A percentile compares a stretch with the other conserved stretches of the same genome.
Conservation (phyloP, 2,888 invertebrate genomes). For the Strigamia maritima region DNA sequence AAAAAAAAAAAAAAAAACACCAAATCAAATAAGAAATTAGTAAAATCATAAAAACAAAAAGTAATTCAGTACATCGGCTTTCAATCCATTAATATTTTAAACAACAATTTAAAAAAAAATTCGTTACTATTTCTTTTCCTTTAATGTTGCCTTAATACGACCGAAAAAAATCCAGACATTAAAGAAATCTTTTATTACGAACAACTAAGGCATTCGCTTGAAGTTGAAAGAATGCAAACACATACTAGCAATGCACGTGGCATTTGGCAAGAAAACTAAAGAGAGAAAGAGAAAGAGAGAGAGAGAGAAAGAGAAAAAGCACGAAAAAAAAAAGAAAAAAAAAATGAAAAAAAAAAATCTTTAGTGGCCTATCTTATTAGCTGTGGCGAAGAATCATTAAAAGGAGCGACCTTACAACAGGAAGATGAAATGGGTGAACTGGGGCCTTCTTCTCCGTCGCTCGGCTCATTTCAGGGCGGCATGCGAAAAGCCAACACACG, state of each 20-base stretch:
- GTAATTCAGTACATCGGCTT: neutral
- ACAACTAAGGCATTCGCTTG: constrained; percentile 11
- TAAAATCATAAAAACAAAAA: neutral
- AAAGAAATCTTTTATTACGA: constrained; percentile 28
- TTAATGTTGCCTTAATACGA: neutral
- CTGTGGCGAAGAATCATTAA: constrained; percentile 24
- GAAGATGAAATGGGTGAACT: constrained; percentile 27
- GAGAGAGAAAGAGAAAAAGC: neutral
- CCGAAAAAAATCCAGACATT: neutral
- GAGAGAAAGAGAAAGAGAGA: neutral
- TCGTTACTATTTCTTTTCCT: neutral
- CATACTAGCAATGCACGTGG: constrained; percentile 2
- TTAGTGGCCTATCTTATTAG: constrained; percentile 29
- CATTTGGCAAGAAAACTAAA: neutral
- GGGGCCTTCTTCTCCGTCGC: constrained; percentile 24
- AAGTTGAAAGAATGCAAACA: constrained; percentile 31
- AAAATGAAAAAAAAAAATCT: neutral
- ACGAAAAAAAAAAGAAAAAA: neutral
- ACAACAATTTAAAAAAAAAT: neutral
- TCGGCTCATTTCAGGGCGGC: constrained; percentile 25
- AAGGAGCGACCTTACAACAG: constrained; percentile 29
- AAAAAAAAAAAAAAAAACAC: too few species aligned
- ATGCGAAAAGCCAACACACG: constrained; percentile 29
- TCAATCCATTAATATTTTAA: neutral
- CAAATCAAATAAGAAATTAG: neutral